Evolutionary conservation across 1,140 invertebrate species (phyloP), one percentile per base, ranked within the genome.

Genomic region (Antheraea pernyi): DNA sequence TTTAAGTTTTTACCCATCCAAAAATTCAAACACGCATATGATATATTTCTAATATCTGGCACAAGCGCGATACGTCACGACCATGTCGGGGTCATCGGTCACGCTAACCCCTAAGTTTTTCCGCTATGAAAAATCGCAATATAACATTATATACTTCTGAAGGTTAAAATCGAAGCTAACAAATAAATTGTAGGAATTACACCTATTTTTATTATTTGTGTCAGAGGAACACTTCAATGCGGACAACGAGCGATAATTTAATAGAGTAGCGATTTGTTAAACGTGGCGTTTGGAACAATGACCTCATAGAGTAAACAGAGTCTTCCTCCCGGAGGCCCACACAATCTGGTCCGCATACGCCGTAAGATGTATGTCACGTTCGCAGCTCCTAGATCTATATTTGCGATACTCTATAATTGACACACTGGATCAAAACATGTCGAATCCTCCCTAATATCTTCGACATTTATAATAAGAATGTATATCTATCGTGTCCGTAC

Each of bases 221-320:
- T 13, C 46, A 53, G 16, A 53, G 46, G 46, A 53, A 53, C 46
- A 53, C 16, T 13, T 5, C 13, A 53, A 53, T 53, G 13, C 6
- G 46, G 46, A 13, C 46, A 53, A 53, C 46, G 46, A 53, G 46
- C 46, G 16, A 53, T 53, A 53, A 53, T 53, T 53, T 53, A 53
- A 53, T 53, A 53, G 46, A 53, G 46, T 53, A n/a, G 7, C 13
- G 1, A 53, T 53, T 53, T 53, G 13, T 30, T 16, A 22, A 22
- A 61, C 64, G 18, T 76, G 78, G 81, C 80, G 84, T 78, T 83
- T 83, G 76, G 85, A 88, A 87, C 88, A 84, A 88, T 86, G 88
- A 88, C 82, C 88, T 83, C 83, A 80, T 83, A 83, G 69, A 81
- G 81, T 87, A 85, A 82, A 84, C 75, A 82, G 74, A 76, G 66